Base-by-base conservation (phyloP, 2,888 invertebrate species). In the Eupithecia insigniata region DNA sequence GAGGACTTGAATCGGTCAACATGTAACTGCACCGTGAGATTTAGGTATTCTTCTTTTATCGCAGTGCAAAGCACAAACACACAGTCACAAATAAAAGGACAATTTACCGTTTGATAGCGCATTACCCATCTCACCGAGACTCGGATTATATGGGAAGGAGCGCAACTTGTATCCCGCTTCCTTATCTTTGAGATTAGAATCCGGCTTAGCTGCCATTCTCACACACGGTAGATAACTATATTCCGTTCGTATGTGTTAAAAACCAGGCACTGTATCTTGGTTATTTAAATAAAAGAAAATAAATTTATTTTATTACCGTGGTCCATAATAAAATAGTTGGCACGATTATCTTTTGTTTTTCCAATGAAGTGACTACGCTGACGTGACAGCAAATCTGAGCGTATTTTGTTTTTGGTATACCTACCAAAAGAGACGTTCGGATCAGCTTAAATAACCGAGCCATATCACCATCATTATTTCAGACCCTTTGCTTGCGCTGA, bases 131-230 rank as follows among this genome's bases (percentile, higher is more conserved):
- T 18, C 68, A 39, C 64, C 46, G 36, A 30, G 62, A 26, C 51
- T 8, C 62, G 26, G 55, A 55, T 69, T 51, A 69, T n/a, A 34
- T 10, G 62, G 7, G 60, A 30, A 39, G 60, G 10, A 12, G 60
- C 22, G 68, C 46, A 10, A 34, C 64, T 64, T 64, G 64, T 55
- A 64, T 69, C 34, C 64, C 51, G 5, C 39, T 34, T 5, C 68
- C 30, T 64, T 69, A 64, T 64, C 69, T 69, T n/a, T 28, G 18
- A 62, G 34, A 26, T 64, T 36, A 64, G n/a, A 46, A 8, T 18
- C 5, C 43, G 12, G n/a, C n/a, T 46, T 16, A 18, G 16, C 18
- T 46, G n/a, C n/a, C n/a, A 18, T n/a, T n/a, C n/a, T n/a, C n/a
- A n/a, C 46, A 43, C 4, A 43, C 18, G 5, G 6, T 18, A 43